Evolutionary conservation across 2,888 invertebrate species (phyloP).

Genomic region (Myathropa florea): DNA sequence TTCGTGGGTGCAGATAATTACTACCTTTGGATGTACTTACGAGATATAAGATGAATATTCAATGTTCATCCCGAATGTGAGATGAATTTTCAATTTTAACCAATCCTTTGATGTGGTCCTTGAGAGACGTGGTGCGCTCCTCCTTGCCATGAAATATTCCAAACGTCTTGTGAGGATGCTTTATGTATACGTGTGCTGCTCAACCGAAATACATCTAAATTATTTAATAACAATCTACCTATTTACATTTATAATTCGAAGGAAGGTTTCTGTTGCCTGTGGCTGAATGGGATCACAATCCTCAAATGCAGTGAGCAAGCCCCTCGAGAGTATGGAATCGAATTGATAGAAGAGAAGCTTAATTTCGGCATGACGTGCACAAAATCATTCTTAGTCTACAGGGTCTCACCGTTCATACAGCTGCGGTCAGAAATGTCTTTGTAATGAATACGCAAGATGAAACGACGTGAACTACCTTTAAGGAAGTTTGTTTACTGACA

Average conservation of each 20-base stretch:
- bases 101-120: constrained; percentile 5
- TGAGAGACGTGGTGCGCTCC: background rate
- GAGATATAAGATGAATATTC: constrained; percentile 52
- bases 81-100: constrained; percentile 41
- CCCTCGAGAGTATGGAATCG: no score
- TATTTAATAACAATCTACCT: background rate
- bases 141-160: background rate
- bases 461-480: no score
- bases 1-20: constrained; percentile 48
- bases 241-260: background rate
- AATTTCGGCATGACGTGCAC: no score
- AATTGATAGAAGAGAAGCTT: no score
- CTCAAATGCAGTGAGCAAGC: no score
- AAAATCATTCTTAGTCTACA: no score
- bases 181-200: background rate
- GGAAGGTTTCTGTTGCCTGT: background rate
- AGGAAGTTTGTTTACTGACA: no score
- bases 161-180: background rate
- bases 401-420: no score
- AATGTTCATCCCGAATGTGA: constrained; percentile 25
- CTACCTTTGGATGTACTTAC: constrained; percentile 29
- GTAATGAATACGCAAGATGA: no score
- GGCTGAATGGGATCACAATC: background rate
- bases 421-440: no score
- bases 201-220: background rate